A percentile compares a stretch with the other conserved stretches of the same genome.
phyloP scores from a whole-genome alignment of 1,140 invertebrate genomes.

The Bombyx mandarina region DNA sequence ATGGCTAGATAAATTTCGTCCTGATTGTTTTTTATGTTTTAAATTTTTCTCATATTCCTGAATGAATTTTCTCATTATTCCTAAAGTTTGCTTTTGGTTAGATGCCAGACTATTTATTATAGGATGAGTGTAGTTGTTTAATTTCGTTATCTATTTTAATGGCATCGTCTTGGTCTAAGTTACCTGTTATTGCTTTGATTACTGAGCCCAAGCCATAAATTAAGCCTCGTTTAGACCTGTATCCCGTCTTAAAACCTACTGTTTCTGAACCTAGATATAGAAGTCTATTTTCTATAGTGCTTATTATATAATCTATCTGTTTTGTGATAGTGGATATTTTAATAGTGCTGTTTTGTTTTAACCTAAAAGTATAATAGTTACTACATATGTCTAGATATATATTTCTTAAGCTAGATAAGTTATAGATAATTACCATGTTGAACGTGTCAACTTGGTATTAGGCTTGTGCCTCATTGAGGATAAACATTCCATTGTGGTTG shows the following conservation, averaged over 20 bases:
- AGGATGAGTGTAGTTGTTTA: constrained; percentile 11
- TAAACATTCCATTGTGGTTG: constrained; percentile 18
- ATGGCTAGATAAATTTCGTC: constrained; percentile 9
- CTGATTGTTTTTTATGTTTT: constrained; percentile 9
- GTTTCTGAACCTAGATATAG: constrained; percentile 18
- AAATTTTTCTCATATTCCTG: constrained; percentile 14
- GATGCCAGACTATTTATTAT: constrained; percentile 7
- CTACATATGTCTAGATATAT: constrained; percentile 15
- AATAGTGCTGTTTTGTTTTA: constrained; percentile 11
- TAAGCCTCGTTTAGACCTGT: constrained; percentile 8
- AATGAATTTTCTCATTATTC: constrained; percentile 15
- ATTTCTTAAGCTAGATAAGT: constrained; percentile 13
- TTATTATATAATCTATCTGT: constrained; percentile 20
- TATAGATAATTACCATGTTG: constrained; percentile 14
- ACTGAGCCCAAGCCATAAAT: constrained; percentile 11
- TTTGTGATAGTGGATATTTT: constrained; percentile 6
- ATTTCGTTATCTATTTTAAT: constrained; percentile 14
- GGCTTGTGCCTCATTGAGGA: constrained; percentile 18
- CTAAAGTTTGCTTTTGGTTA: constrained; percentile 13
- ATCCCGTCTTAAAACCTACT: constrained; percentile 11
- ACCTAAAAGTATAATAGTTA: constrained; percentile 18
- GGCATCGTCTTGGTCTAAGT: constrained; percentile 12
- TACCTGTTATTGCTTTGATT: constrained; percentile 14
- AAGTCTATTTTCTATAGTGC: constrained; percentile 25
- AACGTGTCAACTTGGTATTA: constrained; percentile 17